Base-by-base conservation (phyloP, 2,797 vertebrate species). In the Cyclopterus lumpus region DNA sequence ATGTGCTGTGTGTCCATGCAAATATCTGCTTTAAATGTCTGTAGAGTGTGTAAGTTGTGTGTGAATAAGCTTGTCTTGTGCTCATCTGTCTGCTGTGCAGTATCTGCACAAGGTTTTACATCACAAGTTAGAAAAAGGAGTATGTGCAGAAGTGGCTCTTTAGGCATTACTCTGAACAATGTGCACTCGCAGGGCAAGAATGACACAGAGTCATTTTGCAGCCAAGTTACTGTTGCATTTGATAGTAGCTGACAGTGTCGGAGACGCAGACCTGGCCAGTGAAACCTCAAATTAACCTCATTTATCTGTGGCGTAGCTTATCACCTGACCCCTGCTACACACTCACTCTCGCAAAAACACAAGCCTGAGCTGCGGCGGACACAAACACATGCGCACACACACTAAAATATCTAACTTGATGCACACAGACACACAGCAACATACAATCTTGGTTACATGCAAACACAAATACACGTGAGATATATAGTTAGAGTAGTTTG, bases 271-370 rank as follows among this genome's bases (percentile, higher is more conserved):
- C 54, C 73, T 18, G 64, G 59, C 58, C 75, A 51, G 60, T 46
- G 73, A 79, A 84, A 81, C 81, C 80, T 69, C 75, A 62, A 68
- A 82, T 87, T 81, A 82, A 88, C 83, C 85, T 86, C 59, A 79
- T 83, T 88, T 82, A 83, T 85, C 83, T 53, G 73, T 73, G 77
- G 64, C 64, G 5, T 15, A 73, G 85, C 70, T 75, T 81, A 67
- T 78, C 77, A 71, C 75, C 67, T 62, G 63, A 77, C 65, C 34
- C 32, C 24, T 44, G 71, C 71, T 26, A 30, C 53, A 69, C 73
- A 48, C 57, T 49, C 70, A 4, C 49, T 58, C 55, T 30, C 40
- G 62, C 16, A 67, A 58, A 65, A 40, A 62, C 30, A 68, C 40
- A 53, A 5, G 22, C 20, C 53, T 54, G 51, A 60, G 32, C 10